Evolutionary conservation across 1,140 invertebrate species (phyloP), one percentile per base, ranked within the genome.

Genomic region (Ceratina calcarata): DNA sequence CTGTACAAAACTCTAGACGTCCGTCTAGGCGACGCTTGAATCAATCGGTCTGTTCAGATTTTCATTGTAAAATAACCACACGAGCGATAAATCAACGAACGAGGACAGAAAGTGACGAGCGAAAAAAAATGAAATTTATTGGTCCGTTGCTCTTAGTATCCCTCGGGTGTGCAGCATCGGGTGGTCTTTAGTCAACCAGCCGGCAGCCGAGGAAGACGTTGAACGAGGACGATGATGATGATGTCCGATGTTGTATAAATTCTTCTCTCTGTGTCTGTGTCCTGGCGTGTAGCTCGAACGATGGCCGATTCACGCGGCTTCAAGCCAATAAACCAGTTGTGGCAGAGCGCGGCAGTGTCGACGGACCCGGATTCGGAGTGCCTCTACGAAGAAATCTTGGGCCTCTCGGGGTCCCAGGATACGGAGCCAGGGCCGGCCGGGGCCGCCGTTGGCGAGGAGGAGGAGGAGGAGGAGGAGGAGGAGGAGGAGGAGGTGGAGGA

Each of bases 221-320:
- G 58, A 51, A 18, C 55, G 15, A 57, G 32, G 49, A 64, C 18
- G 67, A 78, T 78, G 70, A 20, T 49, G 53, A 15, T 4, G 75
- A 77, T 70, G 53, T 57, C n/a, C 57, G 69, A 24, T 49, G 45
- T 67, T 64, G 55, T 70, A 71, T 55, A 49, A 69, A 70, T 62
- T 58, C 49, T 68, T 82, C 70, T 74, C 75, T 86, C 73, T 74
- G 60, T 74, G 66, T 84, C 78, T 85, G 74, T 86, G 72, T 68
- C 78, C 79, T 71, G 81, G 61, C 80, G 81, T 71, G 69, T 78
- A 90, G 89, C 86, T 88, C 85, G 83, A 88, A 93, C 89, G 89
- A 93, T 93, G 92, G 91, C 90, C 90, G 92, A 93, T 87, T 89
- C 90, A 89, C 91, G 90, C 86, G 89, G 90, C 88, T 93, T 93